Evolutionary conservation across 2,797 vertebrate species (phyloP).

Genomic region (Characodon lateralis): DNA sequence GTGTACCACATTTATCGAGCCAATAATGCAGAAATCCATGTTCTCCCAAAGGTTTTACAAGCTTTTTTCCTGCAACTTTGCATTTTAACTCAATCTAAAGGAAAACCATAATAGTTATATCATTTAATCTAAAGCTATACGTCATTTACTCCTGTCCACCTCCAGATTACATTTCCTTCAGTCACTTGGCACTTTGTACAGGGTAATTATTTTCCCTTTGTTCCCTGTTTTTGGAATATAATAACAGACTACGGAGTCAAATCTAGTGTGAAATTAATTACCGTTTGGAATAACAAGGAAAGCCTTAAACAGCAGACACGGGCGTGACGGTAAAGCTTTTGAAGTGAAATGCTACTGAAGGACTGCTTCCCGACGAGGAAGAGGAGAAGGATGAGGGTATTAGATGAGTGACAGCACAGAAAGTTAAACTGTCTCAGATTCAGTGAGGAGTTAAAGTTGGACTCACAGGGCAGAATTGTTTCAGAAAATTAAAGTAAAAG

Average conservation of each 20-base stretch:
- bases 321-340: slow-evolving; percentile 11
- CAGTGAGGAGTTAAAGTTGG: background rate
- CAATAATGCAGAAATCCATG: background rate
- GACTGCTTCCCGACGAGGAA: slow-evolving; percentile 3
- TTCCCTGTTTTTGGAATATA: slow-evolving; percentile 25
- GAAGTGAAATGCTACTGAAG: slow-evolving; percentile 24
- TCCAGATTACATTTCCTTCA: slow-evolving; percentile 25
- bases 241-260: slow-evolving; percentile 30
- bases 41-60: background rate
- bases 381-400: slow-evolving; percentile 14
- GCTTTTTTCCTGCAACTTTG: background rate
- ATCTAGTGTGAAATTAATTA: slow-evolving; percentile 49
- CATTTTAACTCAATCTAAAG: background rate
- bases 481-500: slow-evolving; percentile 1
- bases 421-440: slow-evolving; percentile 8
- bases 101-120: slow-evolving; percentile 11
- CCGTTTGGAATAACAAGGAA: slow-evolving; percentile 31
- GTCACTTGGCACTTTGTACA: slow-evolving; percentile 24
- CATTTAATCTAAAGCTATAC: slow-evolving; percentile 35
- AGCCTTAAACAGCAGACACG: slow-evolving; percentile 2
- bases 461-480: background rate
- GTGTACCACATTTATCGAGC: background rate
- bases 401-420: slow-evolving; percentile 25
- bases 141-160: slow-evolving; percentile 40
- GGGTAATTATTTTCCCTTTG: slow-evolving; percentile 39